Base-by-base conservation (phyloP, 2,888 invertebrate species). In the Cybosia mesomella region DNA sequence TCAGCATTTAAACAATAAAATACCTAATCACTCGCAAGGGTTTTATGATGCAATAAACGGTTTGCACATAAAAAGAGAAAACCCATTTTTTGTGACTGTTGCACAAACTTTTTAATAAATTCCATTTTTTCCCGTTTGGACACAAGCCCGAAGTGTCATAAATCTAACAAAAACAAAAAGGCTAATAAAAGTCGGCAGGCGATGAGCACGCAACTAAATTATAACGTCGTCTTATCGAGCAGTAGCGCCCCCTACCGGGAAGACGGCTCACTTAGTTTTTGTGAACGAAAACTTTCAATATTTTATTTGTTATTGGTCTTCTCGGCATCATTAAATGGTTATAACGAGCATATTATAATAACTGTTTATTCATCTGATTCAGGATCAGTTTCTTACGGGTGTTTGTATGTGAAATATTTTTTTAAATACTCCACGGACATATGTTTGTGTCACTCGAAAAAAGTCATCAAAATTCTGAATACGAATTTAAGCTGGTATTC, bases 241-340 rank as follows among this genome's bases (percentile, higher is more conserved):
- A 80, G 87, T 86, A 85, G 87, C 82, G 80, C 81, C 85, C 88
- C 89, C 88, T 80, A 82, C 68, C 59, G 84, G 2, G 87, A 77
- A 32, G 55, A 60, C 68, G 71, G 68, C 70, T 70, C 70, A 70
- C 66, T 72, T 71, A 55, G 58, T 70, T 70, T 70, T 70, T 70
- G 54, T 66, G 62, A 32, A 58, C 53, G 58, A 21, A 11, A 10
- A 18, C 58, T 34, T 53, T 34, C 28, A 58, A 58, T 68, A 77
- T 71, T 80, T 72, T 71, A 74, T 73, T 70, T 76, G 62, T 71
- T 72, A 71, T 68, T 49, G 24, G 43, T 32, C 34, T 28, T 68
- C 43, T 63, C 22, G 43, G 15, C 58, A 32, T 54, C 49, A 49
- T 64, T 64, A 62, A 36, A 65, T 57, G 68, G 65, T 65, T 58